These are phyloP conservation scores for Ctenicera cuprea DNA, from an alignment of 2,888 invertebrate genomes.

Conservation along the genomic window DNA sequence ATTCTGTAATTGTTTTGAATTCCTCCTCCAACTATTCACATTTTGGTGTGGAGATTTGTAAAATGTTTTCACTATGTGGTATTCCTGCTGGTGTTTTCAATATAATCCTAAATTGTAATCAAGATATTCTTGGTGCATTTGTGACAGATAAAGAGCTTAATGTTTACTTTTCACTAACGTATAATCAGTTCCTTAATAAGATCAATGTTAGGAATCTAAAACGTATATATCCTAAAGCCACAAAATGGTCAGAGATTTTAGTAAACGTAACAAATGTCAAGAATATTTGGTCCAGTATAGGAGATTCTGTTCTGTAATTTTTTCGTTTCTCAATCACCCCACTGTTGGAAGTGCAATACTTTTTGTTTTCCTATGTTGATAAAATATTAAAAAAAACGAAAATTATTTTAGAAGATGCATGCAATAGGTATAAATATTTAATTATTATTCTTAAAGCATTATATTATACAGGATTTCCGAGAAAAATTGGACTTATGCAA, in stretches of 20 bases:
- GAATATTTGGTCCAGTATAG: constrained; percentile 66
- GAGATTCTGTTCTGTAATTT: constrained; percentile 60
- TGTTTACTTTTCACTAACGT: constrained; percentile 13
- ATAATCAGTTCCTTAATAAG: not conserved
- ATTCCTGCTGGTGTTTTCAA: constrained; percentile 53
- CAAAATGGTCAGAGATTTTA: constrained; percentile 51
- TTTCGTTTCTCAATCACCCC: not conserved
- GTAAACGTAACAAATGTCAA: constrained; percentile 60
- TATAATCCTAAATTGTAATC: constrained; percentile 37
- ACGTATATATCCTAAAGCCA: not conserved
- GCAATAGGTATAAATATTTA: too few relatives aligned
- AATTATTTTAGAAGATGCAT: too few relatives aligned
- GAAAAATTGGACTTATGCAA: too few relatives aligned
- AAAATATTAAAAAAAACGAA: too few relatives aligned
- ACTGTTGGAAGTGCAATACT: too few relatives aligned
- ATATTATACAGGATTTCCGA: too few relatives aligned
- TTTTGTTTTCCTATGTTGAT: too few relatives aligned
- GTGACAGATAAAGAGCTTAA: constrained; percentile 46
- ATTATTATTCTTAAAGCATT: too few relatives aligned
- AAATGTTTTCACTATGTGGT: constrained; percentile 58
- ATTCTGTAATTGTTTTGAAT: constrained; percentile 64
- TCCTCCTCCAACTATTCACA: constrained; percentile 42
- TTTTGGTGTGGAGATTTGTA: constrained; percentile 58
- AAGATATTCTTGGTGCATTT: constrained; percentile 38
- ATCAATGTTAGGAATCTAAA: constrained; percentile 47